Evolutionary conservation across 2,888 invertebrate genomes (phyloP).

Genomic region (Limnephilus marmoratus): DNA sequence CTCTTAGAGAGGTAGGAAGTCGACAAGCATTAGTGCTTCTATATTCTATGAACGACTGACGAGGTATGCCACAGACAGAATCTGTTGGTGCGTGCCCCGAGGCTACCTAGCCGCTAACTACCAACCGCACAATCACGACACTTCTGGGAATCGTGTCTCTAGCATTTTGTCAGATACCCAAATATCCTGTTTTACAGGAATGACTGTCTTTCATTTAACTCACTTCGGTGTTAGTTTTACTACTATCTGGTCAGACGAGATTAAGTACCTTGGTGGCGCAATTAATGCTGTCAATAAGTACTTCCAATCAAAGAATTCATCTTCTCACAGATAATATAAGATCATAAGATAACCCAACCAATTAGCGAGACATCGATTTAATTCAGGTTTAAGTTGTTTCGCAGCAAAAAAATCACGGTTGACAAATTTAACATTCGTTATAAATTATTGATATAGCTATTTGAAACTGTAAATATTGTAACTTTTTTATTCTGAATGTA

Average conservation of each 20-base stretch:
- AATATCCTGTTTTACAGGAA: not conserved
- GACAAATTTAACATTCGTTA: not conserved
- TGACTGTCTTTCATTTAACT: not conserved
- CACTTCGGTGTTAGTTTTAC: not conserved
- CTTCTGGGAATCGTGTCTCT: not conserved
- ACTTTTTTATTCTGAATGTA: not conserved
- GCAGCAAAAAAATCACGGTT: not conserved
- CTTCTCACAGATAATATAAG: not conserved
- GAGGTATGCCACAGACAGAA: not conserved
- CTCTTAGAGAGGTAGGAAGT: slow-evolving; percentile 4
- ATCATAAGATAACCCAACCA: not conserved
- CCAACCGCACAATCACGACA: not conserved
- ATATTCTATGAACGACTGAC: not conserved
- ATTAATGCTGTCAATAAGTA: not conserved
- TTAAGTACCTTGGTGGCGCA: not conserved
- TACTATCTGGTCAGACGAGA: not conserved
- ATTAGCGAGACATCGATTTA: not conserved
- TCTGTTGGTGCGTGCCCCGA: not conserved
- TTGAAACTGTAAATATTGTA: not conserved
- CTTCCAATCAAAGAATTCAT: not conserved
- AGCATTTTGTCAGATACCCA: not conserved
- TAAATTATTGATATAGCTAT: not conserved
- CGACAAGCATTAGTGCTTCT: slow-evolving; percentile 12
- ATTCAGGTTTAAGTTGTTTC: not conserved
- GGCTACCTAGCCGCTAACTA: not conserved